Percentiles rank a stretch among this genome's conserved stretches.
These are phyloP conservation scores for Neomorphus geoffroyi DNA, from an alignment of 2,797 vertebrate genomes.

Conservation along the genomic window DNA sequence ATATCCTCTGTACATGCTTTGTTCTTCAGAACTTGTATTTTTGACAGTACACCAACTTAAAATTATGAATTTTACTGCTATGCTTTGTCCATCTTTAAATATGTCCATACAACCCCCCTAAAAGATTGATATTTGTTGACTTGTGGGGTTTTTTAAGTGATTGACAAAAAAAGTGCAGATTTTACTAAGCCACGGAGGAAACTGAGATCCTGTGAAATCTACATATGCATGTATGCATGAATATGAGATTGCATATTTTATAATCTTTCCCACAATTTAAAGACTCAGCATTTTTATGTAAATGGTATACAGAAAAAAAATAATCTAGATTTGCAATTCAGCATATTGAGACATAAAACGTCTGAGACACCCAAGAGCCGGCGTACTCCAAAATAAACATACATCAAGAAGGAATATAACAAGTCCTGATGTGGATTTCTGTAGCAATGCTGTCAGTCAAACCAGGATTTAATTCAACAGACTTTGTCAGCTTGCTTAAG, in stretches of 20 bases:
- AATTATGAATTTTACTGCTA: background rate
- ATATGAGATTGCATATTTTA: background rate
- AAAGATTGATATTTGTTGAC: background rate
- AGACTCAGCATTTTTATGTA: background rate
- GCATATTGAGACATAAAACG: background rate
- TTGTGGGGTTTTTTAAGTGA: background rate
- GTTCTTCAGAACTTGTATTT: background rate
- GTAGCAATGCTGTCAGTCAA: background rate
- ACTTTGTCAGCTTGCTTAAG: background rate
- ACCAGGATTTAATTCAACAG: conserved; percentile 10
- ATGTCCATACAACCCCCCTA: background rate
- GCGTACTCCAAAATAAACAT: background rate
- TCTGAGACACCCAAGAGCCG: background rate
- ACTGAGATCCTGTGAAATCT: background rate
- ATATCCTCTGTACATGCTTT: background rate
- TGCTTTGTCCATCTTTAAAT: background rate
- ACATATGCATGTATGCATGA: background rate
- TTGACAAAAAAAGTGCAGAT: background rate
- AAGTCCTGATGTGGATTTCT: background rate
- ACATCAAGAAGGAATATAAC: background rate
- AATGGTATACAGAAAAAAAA: background rate
- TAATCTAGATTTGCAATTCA: background rate
- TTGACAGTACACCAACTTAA: background rate
- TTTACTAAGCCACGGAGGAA: background rate
- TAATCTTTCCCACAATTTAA: background rate